These are phyloP conservation scores for Chrysolina americana DNA, from an alignment of 2,888 invertebrate species.

Conservation along the genomic window DNA sequence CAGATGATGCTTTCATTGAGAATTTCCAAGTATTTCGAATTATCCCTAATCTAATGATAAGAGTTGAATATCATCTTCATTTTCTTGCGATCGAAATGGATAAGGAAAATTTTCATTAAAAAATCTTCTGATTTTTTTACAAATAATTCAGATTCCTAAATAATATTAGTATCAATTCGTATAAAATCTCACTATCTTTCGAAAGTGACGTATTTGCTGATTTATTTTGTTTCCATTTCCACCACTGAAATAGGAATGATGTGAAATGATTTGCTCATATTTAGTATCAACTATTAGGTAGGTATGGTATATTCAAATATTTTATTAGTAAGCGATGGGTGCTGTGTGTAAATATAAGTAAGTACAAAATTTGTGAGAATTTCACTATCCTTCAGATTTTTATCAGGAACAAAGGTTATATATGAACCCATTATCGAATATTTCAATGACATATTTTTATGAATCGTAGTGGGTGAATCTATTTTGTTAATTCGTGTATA, in stretches of 20 bases:
- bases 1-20: too few relatives aligned
- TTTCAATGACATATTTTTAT: not conserved
- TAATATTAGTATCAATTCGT: too few relatives aligned
- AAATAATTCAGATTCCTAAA: too few relatives aligned
- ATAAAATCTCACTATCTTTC: too few relatives aligned
- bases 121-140: too few relatives aligned
- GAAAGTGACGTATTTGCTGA: too few relatives aligned
- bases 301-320: not conserved
- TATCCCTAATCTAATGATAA: too few relatives aligned
- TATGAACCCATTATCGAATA: not conserved
- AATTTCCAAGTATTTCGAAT: too few relatives aligned
- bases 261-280: conserved; percentile 18
- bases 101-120: too few relatives aligned
- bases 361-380: not conserved
- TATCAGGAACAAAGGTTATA: not conserved
- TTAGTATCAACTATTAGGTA: not conserved
- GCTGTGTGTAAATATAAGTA: conserved; percentile 17
- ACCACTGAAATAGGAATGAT: not conserved
- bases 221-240: not conserved
- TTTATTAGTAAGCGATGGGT: conserved; percentile 9
- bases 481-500: conserved; percentile 1
- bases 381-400: not conserved
- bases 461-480: not conserved
- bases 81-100: too few relatives aligned
- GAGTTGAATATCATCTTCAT: too few relatives aligned